These are phyloP conservation scores for Montipora sp. DNA, from an alignment of 64 coral and sea anemone genomes.

Conservation along the genomic window DNA sequence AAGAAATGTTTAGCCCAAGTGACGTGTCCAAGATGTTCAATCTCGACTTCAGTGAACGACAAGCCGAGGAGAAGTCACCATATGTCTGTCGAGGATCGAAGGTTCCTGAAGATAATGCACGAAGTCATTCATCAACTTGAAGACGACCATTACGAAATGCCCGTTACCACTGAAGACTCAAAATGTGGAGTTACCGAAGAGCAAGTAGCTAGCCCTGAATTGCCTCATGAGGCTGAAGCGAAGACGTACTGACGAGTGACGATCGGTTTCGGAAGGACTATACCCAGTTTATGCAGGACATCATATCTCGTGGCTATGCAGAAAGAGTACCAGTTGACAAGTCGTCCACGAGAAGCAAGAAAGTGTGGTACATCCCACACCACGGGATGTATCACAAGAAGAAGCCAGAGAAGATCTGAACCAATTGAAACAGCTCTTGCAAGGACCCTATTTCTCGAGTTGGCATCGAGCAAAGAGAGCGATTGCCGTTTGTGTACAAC, in stretches of 20 bases:
- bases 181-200: neutral
- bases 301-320: neutral
- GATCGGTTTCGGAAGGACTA: neutral
- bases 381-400: neutral
- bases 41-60: too few relatives aligned
- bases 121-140: neutral
- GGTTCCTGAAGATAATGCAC: neutral
- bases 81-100: neutral
- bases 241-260: neutral
- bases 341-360: neutral
- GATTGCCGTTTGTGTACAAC: neutral
- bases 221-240: neutral
- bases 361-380: neutral
- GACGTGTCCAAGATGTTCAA: too few relatives aligned
- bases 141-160: neutral
- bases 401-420: too few relatives aligned
- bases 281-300: neutral
- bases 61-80: neutral
- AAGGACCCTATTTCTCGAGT: neutral
- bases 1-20: too few relatives aligned
- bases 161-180: neutral
- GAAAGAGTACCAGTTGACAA: neutral
- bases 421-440: neutral
- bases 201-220: neutral
- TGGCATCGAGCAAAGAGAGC: constrained; percentile 4